Evolutionary conservation across 2,113 vertebrate species (phyloP).

Genomic region (Hippocampus barbouri): DNA sequence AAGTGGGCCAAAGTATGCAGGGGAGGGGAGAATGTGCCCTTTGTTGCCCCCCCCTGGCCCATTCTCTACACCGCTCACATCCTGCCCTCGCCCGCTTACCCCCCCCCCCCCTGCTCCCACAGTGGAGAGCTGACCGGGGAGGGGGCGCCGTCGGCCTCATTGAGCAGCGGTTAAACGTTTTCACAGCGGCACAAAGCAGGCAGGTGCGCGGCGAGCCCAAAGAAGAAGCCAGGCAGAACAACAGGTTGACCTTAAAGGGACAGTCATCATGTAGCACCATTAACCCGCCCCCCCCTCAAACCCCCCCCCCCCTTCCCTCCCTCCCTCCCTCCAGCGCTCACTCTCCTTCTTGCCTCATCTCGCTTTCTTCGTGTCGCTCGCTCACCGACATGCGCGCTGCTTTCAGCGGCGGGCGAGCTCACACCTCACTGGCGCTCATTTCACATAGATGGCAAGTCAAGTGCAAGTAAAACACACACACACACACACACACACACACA

Average conservation of each 20-base stretch:
- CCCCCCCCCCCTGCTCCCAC: constrained; percentile 26
- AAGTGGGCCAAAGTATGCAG: constrained; percentile 68
- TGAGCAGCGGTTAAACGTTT: constrained; percentile 96
- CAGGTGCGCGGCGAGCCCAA: constrained; percentile 86
- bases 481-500: constrained; percentile 32
- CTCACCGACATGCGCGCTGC: constrained; percentile 47
- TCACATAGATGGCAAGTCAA: constrained; percentile 57
- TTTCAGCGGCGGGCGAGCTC: constrained; percentile 28
- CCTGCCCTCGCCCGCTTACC: too few species aligned
- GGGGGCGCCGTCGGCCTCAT: constrained; percentile 78
- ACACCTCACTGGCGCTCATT: constrained; percentile 48
- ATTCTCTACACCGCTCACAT: constrained; percentile 68
- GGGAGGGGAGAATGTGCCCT: constrained; percentile 72
- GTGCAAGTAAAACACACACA: constrained; percentile 60
- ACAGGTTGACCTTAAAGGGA: constrained; percentile 97
- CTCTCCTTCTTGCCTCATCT: constrained; percentile 46
- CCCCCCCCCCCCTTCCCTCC: constrained; percentile 26
- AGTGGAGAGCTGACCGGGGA: constrained; percentile 42
- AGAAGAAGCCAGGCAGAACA: constrained; percentile 84
- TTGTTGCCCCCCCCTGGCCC: constrained; percentile 57
- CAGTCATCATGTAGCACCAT: constrained; percentile 83
- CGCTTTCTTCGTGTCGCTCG: constrained; percentile 42
- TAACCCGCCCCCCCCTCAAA: constrained; percentile 50
- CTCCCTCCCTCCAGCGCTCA: constrained; percentile 26
- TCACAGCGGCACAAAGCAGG: constrained; percentile 83